Evolutionary conservation across 2,888 invertebrate genomes (phyloP).

Genomic region (Patella pellucida): DNA sequence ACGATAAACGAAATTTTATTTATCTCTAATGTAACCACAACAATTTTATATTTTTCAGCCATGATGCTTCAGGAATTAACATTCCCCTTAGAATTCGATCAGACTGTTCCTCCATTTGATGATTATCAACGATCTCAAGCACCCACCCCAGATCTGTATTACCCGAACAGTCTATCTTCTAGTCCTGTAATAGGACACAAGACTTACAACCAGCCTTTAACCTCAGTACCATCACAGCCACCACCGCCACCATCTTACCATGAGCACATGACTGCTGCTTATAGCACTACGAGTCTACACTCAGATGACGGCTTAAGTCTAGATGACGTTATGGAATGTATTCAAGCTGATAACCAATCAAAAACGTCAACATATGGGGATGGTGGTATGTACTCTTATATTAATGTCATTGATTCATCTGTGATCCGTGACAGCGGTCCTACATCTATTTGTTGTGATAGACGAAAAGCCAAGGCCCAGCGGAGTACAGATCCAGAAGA

Average conservation of each 20-base stretch:
- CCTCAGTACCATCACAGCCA: background rate
- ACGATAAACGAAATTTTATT: too few species aligned
- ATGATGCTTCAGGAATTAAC: too few species aligned
- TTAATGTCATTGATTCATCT: background rate
- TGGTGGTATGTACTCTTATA: background rate
- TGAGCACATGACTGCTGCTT: background rate
- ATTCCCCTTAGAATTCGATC: too few species aligned
- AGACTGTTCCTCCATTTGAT: too few species aligned
- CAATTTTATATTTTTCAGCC: too few species aligned
- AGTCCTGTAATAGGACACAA: too few species aligned
- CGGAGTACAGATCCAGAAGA: too few species aligned
- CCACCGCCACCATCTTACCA: background rate
- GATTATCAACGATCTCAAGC: too few species aligned
- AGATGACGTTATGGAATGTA: background rate
- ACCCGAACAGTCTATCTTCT: too few species aligned
- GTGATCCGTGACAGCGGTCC: background rate
- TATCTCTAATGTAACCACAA: too few species aligned
- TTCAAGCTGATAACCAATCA: background rate
- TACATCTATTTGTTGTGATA: background rate
- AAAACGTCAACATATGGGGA: background rate
- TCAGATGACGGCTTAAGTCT: background rate
- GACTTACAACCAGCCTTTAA: too few species aligned
- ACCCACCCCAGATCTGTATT: too few species aligned
- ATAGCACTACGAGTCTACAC: background rate
- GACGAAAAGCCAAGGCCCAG: background rate